These are phyloP conservation scores for Tyrophagus putrescentiae DNA, from an alignment of 1,140 invertebrate species.

Conservation along the genomic window DNA sequence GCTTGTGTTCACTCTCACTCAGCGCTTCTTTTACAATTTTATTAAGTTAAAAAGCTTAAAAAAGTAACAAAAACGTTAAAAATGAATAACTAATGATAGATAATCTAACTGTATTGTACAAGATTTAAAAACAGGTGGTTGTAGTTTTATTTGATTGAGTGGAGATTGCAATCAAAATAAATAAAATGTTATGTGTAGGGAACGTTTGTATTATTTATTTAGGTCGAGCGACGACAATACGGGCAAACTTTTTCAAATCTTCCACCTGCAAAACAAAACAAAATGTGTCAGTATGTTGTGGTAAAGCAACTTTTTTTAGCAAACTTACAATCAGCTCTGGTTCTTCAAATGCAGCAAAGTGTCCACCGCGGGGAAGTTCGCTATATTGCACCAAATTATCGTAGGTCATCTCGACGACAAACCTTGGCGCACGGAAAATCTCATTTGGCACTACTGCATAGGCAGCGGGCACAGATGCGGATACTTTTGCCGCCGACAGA, in stretches of 20 bases:
- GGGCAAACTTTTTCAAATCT: slow-evolving; percentile 1
- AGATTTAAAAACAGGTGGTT: no score
- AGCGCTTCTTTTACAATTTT: background rate
- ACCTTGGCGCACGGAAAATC: slow-evolving; percentile 30
- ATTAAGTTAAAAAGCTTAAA: background rate
- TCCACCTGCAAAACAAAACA: no score
- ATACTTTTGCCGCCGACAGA: slow-evolving; percentile 4
- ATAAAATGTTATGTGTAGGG: background rate
- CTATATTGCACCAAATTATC: slow-evolving; percentile 32
- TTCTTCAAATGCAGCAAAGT: slow-evolving; percentile 67
- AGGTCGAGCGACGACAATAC: background rate
- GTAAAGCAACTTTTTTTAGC: no score
- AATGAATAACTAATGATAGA: background rate
- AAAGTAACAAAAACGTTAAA: background rate
- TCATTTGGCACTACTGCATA: slow-evolving; percentile 36
- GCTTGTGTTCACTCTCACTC: no score
- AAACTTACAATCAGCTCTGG: slow-evolving; percentile 44
- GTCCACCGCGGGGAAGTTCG: slow-evolving; percentile 46
- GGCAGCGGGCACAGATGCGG: slow-evolving; percentile 32
- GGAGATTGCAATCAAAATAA: background rate
- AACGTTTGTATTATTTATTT: background rate
- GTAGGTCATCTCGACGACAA: background rate
- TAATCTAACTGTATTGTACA: background rate
- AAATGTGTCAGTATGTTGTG: no score
- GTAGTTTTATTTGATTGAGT: background rate